Evolutionary conservation across 92 coral and sea anemone genomes (phyloP), one percentile per base, ranked within the genome.

Genomic region (Pocillopora meandrina): DNA sequence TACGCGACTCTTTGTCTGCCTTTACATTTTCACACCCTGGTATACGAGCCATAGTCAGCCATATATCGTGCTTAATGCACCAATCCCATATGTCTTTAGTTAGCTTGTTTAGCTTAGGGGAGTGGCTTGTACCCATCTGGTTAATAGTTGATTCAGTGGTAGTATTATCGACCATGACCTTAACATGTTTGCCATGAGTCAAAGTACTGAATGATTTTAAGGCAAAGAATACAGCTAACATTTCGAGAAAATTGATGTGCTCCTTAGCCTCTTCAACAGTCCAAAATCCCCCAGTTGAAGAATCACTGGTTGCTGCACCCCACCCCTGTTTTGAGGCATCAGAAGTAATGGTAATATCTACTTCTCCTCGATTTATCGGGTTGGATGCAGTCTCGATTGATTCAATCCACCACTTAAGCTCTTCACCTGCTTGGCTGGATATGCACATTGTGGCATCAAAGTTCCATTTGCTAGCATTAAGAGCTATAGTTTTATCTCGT

Each of bases 51-150:
- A 75, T 74, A 62, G 71, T 87, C 5, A 87, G 13, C 75, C 86
- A 71, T 20, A 81, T 47, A 26, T 81, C 47, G 23, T 68, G 76
- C 15, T 14, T 23, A 12, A 87, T 87, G 60, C 90, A 87, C 90
- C 90, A 87, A 59, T 71, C 81, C 90, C 90, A 76, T 58, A 59
- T 76, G 15, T 76, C 66, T 17, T 57, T 60, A 6, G 42, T 76
- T 67, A 76, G 26, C 67, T 58, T 76, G 31, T 58, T 76, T 76
- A 76, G 61, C 31, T 76, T 76, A 57, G 80, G 52, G 80, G 90
- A 90, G 71, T 80, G 86, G 83, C 87, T 89, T 16, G 92, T 87
- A 47, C 90, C 88, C 90, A 90, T 87, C 17, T 90, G 75, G 82
- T 87, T 82, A 5, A 87, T 60, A 12, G 66, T 65, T 5, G 83